Evolutionary conservation across 2,113 vertebrate species (phyloP).

Genomic region (Chrysemys picta): DNA sequence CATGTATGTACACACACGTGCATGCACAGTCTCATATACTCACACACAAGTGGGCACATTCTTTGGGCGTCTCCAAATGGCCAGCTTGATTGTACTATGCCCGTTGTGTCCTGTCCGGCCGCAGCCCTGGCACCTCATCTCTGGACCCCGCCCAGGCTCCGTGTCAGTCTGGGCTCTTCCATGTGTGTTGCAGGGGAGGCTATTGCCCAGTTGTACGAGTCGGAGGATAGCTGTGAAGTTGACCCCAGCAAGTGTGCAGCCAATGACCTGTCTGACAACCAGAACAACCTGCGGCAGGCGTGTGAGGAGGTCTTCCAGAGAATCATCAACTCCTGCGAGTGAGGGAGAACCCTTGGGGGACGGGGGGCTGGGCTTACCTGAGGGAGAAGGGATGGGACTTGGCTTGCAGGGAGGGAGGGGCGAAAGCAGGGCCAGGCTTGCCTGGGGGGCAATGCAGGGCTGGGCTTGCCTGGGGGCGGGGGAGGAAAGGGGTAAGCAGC

Average conservation of each 20-base stretch:
- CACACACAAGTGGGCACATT: not conserved
- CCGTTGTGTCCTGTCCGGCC: no score
- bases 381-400: not conserved
- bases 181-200: conserved; percentile 81
- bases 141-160: not conserved
- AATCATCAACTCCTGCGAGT: conserved; percentile 86
- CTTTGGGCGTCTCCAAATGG: not conserved
- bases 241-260: conserved; percentile 87
- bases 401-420: not conserved
- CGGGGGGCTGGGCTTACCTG: accelerated
- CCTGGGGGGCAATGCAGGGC: not conserved
- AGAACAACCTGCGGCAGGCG: conserved; percentile 80
- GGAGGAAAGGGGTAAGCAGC: not conserved
- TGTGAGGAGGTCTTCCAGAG: conserved; percentile 88
- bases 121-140: not conserved
- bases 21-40: not conserved
- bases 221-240: conserved; percentile 87
- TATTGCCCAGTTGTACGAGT: conserved; percentile 81
- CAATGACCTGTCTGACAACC: conserved; percentile 83
- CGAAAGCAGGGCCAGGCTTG: not conserved
- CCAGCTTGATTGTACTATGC: not conserved
- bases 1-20: not conserved
- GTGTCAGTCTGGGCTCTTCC: accelerated
- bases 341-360: not conserved
- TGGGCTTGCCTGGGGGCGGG: not conserved